Conservation (phyloP, 2,797 vertebrate species). For the Micromesistius poutassou region DNA sequence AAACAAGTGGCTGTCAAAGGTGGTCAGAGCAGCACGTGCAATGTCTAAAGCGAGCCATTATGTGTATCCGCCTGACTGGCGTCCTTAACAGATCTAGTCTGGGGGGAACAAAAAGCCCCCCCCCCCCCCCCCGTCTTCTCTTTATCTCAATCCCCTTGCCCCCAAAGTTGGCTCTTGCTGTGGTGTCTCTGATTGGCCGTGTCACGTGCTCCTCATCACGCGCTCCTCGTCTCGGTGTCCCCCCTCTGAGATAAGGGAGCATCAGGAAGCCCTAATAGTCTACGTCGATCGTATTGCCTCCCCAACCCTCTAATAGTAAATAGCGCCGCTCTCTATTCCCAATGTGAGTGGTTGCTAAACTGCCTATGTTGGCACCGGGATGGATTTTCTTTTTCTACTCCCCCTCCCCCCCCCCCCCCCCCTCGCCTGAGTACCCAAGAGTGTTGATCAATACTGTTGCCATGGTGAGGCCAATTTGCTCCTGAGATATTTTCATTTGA, state of each 20-base stretch:
- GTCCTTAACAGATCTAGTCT: conserved; percentile 13
- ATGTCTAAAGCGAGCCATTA: conserved; percentile 25
- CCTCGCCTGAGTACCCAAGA: conserved; percentile 52
- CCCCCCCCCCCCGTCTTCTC: conserved; percentile 4
- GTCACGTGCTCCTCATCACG: conserved; percentile 37
- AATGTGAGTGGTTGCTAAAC: conserved; percentile 60
- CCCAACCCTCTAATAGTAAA: conserved; percentile 44
- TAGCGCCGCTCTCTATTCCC: conserved; percentile 58
- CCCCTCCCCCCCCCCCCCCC: no score
- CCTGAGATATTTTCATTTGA: conserved; percentile 71
- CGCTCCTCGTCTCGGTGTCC: no score
- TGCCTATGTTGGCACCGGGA: conserved; percentile 63
- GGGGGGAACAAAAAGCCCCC: conserved; percentile 20
- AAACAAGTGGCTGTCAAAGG: conserved; percentile 12
- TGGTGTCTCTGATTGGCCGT: conserved; percentile 21
- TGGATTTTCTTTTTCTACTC: conserved; percentile 54
- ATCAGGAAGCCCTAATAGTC: conserved; percentile 58
- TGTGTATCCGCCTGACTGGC: conserved; percentile 4
- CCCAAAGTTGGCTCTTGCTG: conserved; percentile 31
- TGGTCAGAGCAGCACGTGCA: neutral
- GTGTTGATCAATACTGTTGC: conserved; percentile 72
- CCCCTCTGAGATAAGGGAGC: conserved; percentile 59
- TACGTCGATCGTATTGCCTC: conserved; percentile 60
- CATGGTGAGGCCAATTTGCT: conserved; percentile 69
- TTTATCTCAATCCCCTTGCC: neutral